Percentiles rank a stretch among this genome's conserved stretches.
Evolutionary conservation across 2,113 vertebrate genomes (phyloP).

Genomic region (Podilymbus podiceps): DNA sequence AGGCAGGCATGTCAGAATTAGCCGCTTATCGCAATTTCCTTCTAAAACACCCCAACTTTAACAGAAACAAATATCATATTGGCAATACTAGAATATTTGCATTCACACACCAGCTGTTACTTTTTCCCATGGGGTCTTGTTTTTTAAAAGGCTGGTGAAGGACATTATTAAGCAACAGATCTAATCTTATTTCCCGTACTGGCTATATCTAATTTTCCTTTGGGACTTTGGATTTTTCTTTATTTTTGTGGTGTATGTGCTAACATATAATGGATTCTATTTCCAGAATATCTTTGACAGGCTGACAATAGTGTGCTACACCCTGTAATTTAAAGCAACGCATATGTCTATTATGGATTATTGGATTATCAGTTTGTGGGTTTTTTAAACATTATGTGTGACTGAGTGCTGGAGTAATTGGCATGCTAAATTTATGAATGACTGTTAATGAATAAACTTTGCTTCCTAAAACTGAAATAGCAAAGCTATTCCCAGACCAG

Average conservation of each 20-base stretch:
- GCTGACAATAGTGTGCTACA: neutral
- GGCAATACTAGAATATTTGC: slow-evolving; percentile 17
- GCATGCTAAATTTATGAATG: slow-evolving; percentile 4
- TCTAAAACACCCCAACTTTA: slow-evolving; percentile 4
- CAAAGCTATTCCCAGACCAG: slow-evolving; percentile 12
- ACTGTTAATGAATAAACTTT: slow-evolving; percentile 14
- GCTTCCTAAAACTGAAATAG: slow-evolving; percentile 9
- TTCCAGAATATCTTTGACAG: neutral
- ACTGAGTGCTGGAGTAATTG: neutral
- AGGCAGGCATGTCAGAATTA: neutral
- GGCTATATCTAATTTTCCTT: neutral
- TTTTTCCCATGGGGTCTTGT: slow-evolving; percentile 1
- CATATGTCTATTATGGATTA: neutral
- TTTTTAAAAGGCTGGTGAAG: slow-evolving; percentile 11
- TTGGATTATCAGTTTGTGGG: slow-evolving; percentile 21
- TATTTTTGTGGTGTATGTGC: neutral
- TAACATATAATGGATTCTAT: neutral
- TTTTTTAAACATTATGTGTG: neutral
- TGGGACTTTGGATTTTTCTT: neutral
- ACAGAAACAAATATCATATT: slow-evolving; percentile 50
- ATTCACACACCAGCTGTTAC: slow-evolving; percentile 18
- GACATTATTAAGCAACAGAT: neutral
- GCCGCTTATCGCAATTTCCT: neutral
- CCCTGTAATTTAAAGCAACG: neutral
- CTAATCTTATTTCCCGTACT: neutral